A percentile compares a stretch with the other conserved stretches of the same genome.
Conservation (phyloP, 2,113 vertebrate species). For the Pavo muticus region DNA sequence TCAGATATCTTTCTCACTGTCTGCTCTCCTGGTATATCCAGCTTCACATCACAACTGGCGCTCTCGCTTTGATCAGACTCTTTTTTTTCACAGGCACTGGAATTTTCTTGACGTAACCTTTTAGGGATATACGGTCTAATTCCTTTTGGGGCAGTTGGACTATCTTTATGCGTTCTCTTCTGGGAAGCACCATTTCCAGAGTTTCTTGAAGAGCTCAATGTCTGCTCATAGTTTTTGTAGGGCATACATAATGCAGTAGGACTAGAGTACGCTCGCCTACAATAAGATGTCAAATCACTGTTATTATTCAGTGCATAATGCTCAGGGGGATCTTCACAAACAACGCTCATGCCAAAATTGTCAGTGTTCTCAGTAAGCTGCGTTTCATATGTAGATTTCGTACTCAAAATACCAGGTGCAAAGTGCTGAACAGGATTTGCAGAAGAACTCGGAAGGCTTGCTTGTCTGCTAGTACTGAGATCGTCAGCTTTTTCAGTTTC, state of each 20-base stretch:
- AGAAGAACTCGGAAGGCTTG: neutral
- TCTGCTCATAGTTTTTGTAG: neutral
- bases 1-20: conserved; percentile 77
- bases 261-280: neutral
- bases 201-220: neutral
- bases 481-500: conserved; percentile 62
- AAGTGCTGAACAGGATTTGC: neutral
- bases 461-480: neutral
- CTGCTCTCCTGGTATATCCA: neutral
- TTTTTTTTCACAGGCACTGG: neutral
- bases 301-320: neutral
- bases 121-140: conserved; percentile 91
- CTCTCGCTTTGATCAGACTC: neutral
- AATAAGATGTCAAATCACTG: neutral
- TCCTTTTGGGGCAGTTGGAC: neutral
- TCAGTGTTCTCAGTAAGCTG: neutral
- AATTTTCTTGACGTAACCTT: conserved; percentile 78
- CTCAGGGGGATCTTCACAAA: neutral
- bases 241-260: neutral
- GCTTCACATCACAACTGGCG: neutral
- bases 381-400: neutral
- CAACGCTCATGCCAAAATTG: neutral
- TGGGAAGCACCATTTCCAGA: neutral
- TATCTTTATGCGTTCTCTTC: conserved; percentile 59
- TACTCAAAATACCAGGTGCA: neutral